phyloP scores from a whole-genome alignment of 1,140 invertebrate genomes.

The Drosophila prosaltans region DNA sequence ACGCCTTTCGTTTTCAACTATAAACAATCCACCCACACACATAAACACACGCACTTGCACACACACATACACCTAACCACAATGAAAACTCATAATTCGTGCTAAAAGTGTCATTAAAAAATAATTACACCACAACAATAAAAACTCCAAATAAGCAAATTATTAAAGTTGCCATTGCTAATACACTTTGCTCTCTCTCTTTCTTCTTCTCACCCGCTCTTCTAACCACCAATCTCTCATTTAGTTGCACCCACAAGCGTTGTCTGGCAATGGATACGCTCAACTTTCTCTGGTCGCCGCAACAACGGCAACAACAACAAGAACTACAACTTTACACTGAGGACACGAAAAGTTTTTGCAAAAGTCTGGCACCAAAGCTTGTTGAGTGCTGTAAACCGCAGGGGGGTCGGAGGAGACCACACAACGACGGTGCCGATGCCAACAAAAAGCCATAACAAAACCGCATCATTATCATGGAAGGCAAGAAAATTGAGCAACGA shows the following conservation, averaged over 20 bases:
- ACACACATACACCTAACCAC: conserved; percentile 7
- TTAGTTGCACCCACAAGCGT: conserved; percentile 20
- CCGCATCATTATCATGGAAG: conserved; percentile 69
- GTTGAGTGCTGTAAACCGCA: conserved; percentile 62
- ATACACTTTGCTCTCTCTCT: conserved; percentile 19
- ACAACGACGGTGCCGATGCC: conserved; percentile 38
- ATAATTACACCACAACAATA: conserved; percentile 62
- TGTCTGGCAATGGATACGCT: conserved; percentile 43
- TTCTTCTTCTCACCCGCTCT: conserved; percentile 24
- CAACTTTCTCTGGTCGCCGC: conserved; percentile 50
- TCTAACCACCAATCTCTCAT: background rate
- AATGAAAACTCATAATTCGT: conserved; percentile 42
- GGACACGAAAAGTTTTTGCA: conserved; percentile 63
- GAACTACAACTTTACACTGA: conserved; percentile 26
- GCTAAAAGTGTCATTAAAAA: conserved; percentile 61
- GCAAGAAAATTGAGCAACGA: conserved; percentile 58
- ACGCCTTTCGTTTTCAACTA: background rate
- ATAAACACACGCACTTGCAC: background rate
- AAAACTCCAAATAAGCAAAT: conserved; percentile 56
- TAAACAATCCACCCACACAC: background rate
- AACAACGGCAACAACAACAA: conserved; percentile 53
- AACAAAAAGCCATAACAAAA: conserved; percentile 70
- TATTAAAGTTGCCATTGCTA: conserved; percentile 59
- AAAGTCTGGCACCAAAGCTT: conserved; percentile 40
- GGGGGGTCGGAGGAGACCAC: background rate